Base-by-base conservation (phyloP, 2,797 vertebrate species). In the Crocidura indochinensis region DNA sequence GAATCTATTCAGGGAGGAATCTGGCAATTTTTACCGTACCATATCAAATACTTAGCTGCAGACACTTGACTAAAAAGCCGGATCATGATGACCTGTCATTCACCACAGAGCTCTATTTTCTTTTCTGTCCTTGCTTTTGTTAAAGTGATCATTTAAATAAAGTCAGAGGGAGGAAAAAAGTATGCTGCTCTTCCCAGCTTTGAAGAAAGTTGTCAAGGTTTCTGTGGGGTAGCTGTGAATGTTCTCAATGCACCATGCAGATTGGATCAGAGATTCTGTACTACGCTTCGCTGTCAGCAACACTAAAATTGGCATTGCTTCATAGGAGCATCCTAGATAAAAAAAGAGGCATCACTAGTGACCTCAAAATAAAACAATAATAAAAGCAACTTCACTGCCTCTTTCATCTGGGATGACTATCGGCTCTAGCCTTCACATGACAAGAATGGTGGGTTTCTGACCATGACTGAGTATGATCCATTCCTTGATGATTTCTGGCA, bases 401-500 rank as follows among this genome's bases (percentile, higher is more conserved):
- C 80, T 87, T 67, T 85, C 82, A 29, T 85, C 51, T 24, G 62
- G 6, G 3, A 8, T 15, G 11, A 56, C 82, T 65, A 74, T 88
- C 69, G 60, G 22, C 88, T 74, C 86, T 62, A 6, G 44, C 38
- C 49, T 95, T 95, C 51, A 64, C 5, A 6, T 12, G 47, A 46
- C 26, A 90, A 24, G 92, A 91, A 64, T 83, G 1, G 51, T 53
- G 24, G 11, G 29, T 64, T 88, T 92, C 60, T 0, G 82, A 77
- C 77, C 67, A 44, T 7, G 38, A 94, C 67, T 64, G 49, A 90
- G 94, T 89, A 65, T n/a, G 51, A 93, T 86, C 94, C n/a, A 62
- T 80, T 84, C 77, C 85, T 90, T 96, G 49, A 92, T 72, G 87
- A 96, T 92, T 95, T 96, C 62, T 91, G 53, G 78, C 88, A 79